These are phyloP conservation scores for Glareola pratincola DNA, from an alignment of 2,113 vertebrate genomes.

Conservation along the genomic window DNA sequence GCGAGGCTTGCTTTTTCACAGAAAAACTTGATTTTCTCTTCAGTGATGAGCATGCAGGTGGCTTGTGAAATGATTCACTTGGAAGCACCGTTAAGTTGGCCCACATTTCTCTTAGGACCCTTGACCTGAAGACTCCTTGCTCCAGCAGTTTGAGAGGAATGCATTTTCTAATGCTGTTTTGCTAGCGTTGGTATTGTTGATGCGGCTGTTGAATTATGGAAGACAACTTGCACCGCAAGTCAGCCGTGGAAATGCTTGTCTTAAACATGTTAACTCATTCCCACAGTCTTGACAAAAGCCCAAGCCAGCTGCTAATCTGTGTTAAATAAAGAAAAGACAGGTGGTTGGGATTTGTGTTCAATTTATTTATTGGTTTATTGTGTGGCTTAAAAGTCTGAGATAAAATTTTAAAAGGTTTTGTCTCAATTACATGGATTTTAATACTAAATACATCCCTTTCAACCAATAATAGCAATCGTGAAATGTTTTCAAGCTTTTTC, in stretches of 20 bases:
- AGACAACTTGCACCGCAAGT: conserved; percentile 15
- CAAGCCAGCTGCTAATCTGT: conserved; percentile 24
- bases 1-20: not conserved
- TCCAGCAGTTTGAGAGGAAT: not conserved
- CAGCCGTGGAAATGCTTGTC: not conserved
- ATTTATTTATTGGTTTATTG: conserved; percentile 14
- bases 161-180: not conserved
- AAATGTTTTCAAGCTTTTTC: not conserved
- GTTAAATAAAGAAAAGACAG: conserved; percentile 24
- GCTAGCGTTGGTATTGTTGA: not conserved
- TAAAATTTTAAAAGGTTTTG: not conserved
- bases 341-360: not conserved
- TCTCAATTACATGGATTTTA: not conserved
- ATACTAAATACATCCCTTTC: not conserved
- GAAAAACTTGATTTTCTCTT: not conserved
- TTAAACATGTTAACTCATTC: conserved; percentile 30
- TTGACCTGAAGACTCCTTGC: not conserved
- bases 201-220: not conserved
- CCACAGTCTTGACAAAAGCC: conserved; percentile 39
- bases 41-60: not conserved
- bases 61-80: not conserved
- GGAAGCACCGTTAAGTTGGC: not conserved
- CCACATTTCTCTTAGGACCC: not conserved
- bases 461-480: not conserved
- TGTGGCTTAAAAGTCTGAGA: not conserved